A percentile compares a stretch with the other conserved stretches of the same genome.
These are phyloP conservation scores for Drosophila pallidifrons DNA, from an alignment of 1,140 invertebrate species.

Conservation along the genomic window DNA sequence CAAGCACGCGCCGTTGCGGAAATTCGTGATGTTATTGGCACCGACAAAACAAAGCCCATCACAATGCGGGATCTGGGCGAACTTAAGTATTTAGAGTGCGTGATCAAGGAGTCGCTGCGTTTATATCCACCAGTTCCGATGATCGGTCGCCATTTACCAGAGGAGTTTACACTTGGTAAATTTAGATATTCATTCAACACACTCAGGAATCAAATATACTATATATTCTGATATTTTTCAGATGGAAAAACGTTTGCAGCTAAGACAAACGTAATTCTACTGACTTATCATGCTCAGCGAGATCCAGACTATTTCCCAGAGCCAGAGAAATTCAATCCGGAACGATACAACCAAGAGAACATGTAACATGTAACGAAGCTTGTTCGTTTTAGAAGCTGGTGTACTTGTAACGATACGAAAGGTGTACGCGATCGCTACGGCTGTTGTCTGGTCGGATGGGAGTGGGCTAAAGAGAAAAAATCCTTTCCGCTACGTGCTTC, in stretches of 20 bases:
- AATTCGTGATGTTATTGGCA: conserved; percentile 86
- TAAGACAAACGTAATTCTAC: conserved; percentile 78
- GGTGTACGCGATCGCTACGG: no score
- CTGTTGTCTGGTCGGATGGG: no score
- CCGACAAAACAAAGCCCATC: conserved; percentile 60
- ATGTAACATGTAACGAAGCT: no score
- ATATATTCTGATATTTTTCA: conserved; percentile 12
- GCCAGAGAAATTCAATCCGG: conserved; percentile 88
- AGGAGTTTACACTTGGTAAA: conserved; percentile 85
- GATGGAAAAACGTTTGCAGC: conserved; percentile 83
- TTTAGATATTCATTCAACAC: not conserved
- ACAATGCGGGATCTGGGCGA: conserved; percentile 65
- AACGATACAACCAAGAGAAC: conserved; percentile 87
- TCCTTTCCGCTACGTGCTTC: no score
- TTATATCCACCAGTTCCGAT: conserved; percentile 90
- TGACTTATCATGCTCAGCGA: conserved; percentile 86
- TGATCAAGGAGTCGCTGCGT: conserved; percentile 88
- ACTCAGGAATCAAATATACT: no score
- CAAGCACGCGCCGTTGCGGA: conserved; percentile 88
- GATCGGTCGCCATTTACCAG: conserved; percentile 86
- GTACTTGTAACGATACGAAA: no score
- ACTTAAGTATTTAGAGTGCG: conserved; percentile 86
- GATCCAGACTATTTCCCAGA: conserved; percentile 87
- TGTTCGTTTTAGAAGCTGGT: no score
- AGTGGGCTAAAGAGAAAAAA: no score